These are phyloP conservation scores for Megaceryle alcyon DNA, from an alignment of 2,797 vertebrate species.

Conservation along the genomic window DNA sequence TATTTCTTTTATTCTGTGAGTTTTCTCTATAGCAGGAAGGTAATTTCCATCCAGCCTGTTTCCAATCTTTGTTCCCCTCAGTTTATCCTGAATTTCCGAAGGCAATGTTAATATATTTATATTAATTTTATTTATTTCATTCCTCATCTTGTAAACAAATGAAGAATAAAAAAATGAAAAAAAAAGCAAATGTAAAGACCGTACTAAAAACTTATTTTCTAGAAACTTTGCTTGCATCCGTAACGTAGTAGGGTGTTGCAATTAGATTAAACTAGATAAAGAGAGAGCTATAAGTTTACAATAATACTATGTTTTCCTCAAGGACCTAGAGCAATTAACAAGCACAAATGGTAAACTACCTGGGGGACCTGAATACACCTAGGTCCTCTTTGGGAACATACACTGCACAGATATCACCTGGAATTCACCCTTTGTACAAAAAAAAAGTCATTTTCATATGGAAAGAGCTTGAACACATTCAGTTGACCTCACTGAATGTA, in stretches of 20 bases:
- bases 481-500: not conserved
- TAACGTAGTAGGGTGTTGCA: not conserved
- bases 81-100: constrained; percentile 29
- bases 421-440: constrained; percentile 43
- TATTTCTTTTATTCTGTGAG: not conserved
- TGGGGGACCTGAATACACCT: not conserved
- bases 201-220: not conserved
- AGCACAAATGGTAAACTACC: not conserved
- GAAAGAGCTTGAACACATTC: not conserved
- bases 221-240: constrained; percentile 2
- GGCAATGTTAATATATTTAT: not conserved
- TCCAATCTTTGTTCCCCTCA: not conserved
- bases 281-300: constrained; percentile 27
- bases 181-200: not conserved
- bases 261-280: constrained; percentile 42
- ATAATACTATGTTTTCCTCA: constrained; percentile 31
- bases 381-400: constrained; percentile 31
- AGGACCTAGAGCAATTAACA: constrained; percentile 17
- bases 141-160: not conserved
- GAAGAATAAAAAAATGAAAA: constrained; percentile 2
- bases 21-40: constrained; percentile 16
- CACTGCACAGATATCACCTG: constrained; percentile 21
- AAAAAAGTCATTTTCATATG: constrained; percentile 8
- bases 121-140: constrained; percentile 5
- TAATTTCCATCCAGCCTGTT: constrained; percentile 28